Base-by-base conservation (phyloP, 2,797 vertebrate species). In the Falco concolor region DNA sequence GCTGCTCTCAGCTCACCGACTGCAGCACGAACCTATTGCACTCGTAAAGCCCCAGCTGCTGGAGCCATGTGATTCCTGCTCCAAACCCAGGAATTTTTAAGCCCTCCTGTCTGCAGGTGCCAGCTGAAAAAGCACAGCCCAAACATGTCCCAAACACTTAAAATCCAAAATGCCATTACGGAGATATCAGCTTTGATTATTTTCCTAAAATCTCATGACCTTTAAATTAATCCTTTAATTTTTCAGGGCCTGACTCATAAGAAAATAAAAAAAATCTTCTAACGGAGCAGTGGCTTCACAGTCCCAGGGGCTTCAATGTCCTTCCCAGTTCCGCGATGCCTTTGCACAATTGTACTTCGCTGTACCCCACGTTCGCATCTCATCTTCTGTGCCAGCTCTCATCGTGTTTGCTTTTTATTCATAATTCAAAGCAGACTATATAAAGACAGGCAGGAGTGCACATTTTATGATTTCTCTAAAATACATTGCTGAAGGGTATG, bases 221-320 rank as follows among this genome's bases (percentile, higher is more conserved):
- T 87, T 82, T 64, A 77, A 73, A 28, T 7, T 44, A 68, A 79
- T 53, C 0, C 69, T 75, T 32, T 85, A 30, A 38, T 64, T 68
- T 87, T 78, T 63, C 63, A 49, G 23, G 16, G 57, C 50, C 83
- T 94, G 73, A 81, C 56, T 94, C 65, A 60, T 32, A 77, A 50
- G 36, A 56, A 52, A 93, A 38, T 38, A 38, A 42, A 42, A 42
- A 42, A 82, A 60, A 16, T n/a, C 23, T 69, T 67, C 38, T 28
- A 59, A 89, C 3, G 7, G 61, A 81, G 18, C 65, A 30, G 64
- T 18, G 65, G 34, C 54, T 86, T 75, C 61, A 27, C 53, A 65
- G 67, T 65, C 77, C 84, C 50, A 18, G 50, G 38, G 86, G 86
- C 84, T 64, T 54, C 45, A 9, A 34, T 81, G 86, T 78, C 84